Conservation (phyloP, 2,797 vertebrate genomes). For the Pagetopsis macropterus region DNA sequence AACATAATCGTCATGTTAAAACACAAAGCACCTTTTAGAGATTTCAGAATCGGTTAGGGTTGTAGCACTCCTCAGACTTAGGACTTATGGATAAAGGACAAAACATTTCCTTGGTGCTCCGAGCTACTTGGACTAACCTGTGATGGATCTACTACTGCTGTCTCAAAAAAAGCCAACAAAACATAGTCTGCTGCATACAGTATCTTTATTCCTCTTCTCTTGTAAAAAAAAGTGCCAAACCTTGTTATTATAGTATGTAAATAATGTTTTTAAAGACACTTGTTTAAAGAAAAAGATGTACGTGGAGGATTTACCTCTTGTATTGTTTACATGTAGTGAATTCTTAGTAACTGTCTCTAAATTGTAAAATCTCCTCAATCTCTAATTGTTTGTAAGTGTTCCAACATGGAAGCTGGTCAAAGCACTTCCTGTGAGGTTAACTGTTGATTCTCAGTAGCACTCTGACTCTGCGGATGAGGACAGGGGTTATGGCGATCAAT, state of each 20-base stretch:
- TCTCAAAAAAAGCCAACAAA: constrained; percentile 77
- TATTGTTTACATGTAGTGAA: constrained; percentile 96
- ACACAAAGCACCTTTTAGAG: constrained; percentile 14
- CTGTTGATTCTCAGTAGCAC: constrained; percentile 74
- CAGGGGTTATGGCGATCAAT: constrained; percentile 72
- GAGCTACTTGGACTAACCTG: constrained; percentile 85
- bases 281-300: constrained; percentile 69
- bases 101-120: constrained; percentile 71
- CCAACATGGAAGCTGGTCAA: constrained; percentile 66
- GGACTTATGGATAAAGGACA: constrained; percentile 1
- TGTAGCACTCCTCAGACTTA: constrained; percentile 33
- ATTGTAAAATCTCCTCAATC: constrained; percentile 71
- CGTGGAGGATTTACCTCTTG: constrained; percentile 89
- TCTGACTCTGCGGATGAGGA: constrained; percentile 53
- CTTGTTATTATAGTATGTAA: constrained; percentile 95
- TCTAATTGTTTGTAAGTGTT: constrained; percentile 62
- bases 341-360: constrained; percentile 91
- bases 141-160: constrained; percentile 88
- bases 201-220: constrained; percentile 67
- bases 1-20: constrained; percentile 27
- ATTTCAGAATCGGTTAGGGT: constrained; percentile 10
- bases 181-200: constrained; percentile 58
- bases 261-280: constrained; percentile 85
- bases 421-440: constrained; percentile 66
- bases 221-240: constrained; percentile 91